These are phyloP conservation scores for Nemoura dubitans DNA, from an alignment of 2,888 invertebrate genomes.

Conservation along the genomic window DNA sequence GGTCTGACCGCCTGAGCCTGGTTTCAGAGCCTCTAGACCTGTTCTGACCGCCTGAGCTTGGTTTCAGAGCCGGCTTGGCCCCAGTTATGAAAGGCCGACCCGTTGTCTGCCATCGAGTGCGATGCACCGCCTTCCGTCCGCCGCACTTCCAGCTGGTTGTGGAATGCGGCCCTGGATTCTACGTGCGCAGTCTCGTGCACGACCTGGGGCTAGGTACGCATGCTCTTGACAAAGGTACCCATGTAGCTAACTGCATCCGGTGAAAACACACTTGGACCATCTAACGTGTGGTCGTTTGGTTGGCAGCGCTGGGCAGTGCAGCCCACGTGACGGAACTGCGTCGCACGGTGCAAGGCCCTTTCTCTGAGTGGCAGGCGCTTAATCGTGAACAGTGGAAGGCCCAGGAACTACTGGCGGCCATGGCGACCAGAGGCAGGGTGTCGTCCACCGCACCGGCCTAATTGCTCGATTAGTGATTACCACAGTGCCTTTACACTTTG, in stretches of 20 bases:
- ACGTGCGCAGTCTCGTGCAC: constrained; percentile 53
- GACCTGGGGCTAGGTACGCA: constrained; percentile 53
- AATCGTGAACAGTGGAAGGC: constrained; percentile 33
- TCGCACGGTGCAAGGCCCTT: constrained; percentile 51
- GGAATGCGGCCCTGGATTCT: constrained; percentile 53
- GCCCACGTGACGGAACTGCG: constrained; percentile 51
- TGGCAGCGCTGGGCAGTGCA: constrained; percentile 50
- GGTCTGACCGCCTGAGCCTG: not conserved
- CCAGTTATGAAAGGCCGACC: constrained; percentile 51
- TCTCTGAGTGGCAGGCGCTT: constrained; percentile 49
- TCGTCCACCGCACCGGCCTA: not conserved
- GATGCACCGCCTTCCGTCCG: constrained; percentile 49
- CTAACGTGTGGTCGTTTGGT: not conserved
- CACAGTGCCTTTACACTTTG: too few relatives aligned
- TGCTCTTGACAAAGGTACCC: too few relatives aligned
- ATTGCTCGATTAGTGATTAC: not conserved
- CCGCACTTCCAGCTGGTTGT: constrained; percentile 52
- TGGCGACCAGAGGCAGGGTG: not conserved
- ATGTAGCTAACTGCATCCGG: too few relatives aligned
- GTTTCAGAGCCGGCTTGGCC: constrained; percentile 52
- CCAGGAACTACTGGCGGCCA: constrained; percentile 40
- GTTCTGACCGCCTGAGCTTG: not conserved
- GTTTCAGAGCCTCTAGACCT: not conserved
- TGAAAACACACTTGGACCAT: not conserved
- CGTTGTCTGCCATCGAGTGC: constrained; percentile 51